Base-by-base conservation (phyloP, 2,888 invertebrate species). In the Drosophila melanosoma region DNA sequence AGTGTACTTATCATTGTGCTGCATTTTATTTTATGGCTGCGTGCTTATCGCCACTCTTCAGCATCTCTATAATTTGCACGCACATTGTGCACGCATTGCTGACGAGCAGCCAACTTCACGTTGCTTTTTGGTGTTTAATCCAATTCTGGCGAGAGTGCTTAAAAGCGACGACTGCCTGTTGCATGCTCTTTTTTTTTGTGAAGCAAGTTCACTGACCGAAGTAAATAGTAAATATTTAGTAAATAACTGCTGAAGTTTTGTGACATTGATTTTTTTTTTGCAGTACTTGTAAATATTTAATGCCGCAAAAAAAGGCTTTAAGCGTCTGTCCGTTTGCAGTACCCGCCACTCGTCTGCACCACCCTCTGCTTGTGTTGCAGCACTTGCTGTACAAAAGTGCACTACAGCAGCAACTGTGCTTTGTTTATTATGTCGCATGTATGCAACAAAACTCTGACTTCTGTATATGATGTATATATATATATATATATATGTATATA, bases 371-470 rank as follows among this genome's bases (percentile, higher is more conserved):
- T 10, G 20, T 45, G 53, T 35, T 65, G 32, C 49, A 26, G 20
- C 26, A 74, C 68, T 69, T 57, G 29, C 72, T 67, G 74, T 69
- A n/a, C n/a, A 38, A 78, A 66, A 83, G 89, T 83, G 84, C 83
- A 88, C 87, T 78, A 77, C 87, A 71, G 74, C 74, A 68, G 84
- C 67, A 64, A 77, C 68, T 67, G 84, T 53, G 83, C 85, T 87
- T 89, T 84, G 83, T 83, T 83, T 83, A 81, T 84, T 83, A 83
- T 84, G 84, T 82, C 81, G 71, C 84, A 64, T 74, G 79, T 20
- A 64, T 77, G 60, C 60, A 77, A 68, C 61, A 59, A 64, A 68
- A 63, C 60, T 63, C 57, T 57, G 23, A 20, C 64, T 38, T 38
- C 26, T 29, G 36, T 56, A 8, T 12, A 15, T 35, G 35, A 23